phyloP scores from a whole-genome alignment of 2,888 invertebrate species.

The Cosmia pyralina region DNA sequence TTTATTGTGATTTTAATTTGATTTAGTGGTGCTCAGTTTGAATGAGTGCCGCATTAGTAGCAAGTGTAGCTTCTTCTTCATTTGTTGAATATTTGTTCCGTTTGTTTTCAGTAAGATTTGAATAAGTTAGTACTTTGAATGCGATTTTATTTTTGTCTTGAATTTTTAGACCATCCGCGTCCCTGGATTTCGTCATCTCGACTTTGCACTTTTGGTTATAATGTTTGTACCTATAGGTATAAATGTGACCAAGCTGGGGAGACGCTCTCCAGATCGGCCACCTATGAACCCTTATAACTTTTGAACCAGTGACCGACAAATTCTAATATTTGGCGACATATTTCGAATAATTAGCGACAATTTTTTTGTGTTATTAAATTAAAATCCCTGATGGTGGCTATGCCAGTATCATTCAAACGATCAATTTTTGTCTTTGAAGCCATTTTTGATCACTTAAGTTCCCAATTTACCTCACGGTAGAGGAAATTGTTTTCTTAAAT shows the following conservation, averaged over 20 bases:
- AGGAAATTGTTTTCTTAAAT: neutral
- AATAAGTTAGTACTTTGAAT: slow-evolving; percentile 26
- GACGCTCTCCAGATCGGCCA: no score
- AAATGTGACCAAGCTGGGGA: no score
- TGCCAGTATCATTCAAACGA: no score
- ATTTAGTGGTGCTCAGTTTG: slow-evolving; percentile 57
- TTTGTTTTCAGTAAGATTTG: slow-evolving; percentile 44
- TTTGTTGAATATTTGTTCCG: slow-evolving; percentile 47
- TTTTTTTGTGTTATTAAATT: no score
- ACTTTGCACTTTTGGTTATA: neutral
- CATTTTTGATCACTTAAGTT: neutral
- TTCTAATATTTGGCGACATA: no score
- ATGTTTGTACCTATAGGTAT: no score
- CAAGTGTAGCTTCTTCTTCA: slow-evolving; percentile 59
- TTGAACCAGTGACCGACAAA: no score
- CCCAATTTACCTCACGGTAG: no score
- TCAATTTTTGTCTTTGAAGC: neutral
- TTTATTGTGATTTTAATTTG: slow-evolving; percentile 66
- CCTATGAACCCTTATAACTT: no score
- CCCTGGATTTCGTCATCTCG: neutral
- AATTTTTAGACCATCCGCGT: neutral
- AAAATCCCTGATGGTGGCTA: no score
- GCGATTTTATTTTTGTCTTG: neutral
- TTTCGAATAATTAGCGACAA: no score
- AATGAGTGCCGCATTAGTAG: slow-evolving; percentile 53